phyloP scores from a whole-genome alignment of 2,888 invertebrate genomes.

The Pollenia angustigena region DNA sequence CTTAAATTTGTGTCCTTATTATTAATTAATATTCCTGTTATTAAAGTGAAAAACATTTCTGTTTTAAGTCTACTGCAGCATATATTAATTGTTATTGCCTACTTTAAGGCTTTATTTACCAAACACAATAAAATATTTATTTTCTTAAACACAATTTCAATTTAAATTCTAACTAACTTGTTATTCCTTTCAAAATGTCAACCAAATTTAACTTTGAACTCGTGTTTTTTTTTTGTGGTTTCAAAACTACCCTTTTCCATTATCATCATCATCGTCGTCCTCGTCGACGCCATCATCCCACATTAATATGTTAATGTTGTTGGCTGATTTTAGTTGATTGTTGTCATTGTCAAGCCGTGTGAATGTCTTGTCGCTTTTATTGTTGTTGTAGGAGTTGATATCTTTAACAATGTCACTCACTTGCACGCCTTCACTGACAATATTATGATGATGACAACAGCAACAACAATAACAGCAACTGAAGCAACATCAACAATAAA shows the following conservation, averaged over 20 bases:
- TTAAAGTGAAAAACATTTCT: no score
- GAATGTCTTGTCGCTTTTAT: slow-evolving; percentile 6
- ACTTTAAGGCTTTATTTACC: not conserved
- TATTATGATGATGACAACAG: slow-evolving; percentile 59
- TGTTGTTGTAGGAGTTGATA: slow-evolving; percentile 63
- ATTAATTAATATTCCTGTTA: no score
- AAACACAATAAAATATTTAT: slow-evolving; percentile 3
- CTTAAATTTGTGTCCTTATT: no score
- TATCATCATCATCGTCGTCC: not conserved
- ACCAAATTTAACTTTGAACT: slow-evolving; percentile 25
- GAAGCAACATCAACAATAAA: slow-evolving; percentile 13
- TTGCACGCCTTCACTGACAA: slow-evolving; percentile 68
- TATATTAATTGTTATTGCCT: not conserved
- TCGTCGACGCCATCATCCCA: not conserved
- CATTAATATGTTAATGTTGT: slow-evolving; percentile 37
- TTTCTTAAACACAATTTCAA: slow-evolving; percentile 10
- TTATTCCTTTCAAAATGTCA: slow-evolving; percentile 22
- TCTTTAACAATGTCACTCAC: slow-evolving; percentile 71
- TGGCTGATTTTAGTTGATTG: slow-evolving; percentile 30
- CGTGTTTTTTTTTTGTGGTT: not conserved
- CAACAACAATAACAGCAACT: slow-evolving; percentile 14
- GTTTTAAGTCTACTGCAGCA: not conserved
- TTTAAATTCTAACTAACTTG: slow-evolving; percentile 1
- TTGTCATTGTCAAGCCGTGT: slow-evolving; percentile 49
- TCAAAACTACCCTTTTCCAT: not conserved